Evolutionary conservation across 2,888 invertebrate species (phyloP), one percentile per base, ranked within the genome.

Genomic region (Tenthredo distinguenda): DNA sequence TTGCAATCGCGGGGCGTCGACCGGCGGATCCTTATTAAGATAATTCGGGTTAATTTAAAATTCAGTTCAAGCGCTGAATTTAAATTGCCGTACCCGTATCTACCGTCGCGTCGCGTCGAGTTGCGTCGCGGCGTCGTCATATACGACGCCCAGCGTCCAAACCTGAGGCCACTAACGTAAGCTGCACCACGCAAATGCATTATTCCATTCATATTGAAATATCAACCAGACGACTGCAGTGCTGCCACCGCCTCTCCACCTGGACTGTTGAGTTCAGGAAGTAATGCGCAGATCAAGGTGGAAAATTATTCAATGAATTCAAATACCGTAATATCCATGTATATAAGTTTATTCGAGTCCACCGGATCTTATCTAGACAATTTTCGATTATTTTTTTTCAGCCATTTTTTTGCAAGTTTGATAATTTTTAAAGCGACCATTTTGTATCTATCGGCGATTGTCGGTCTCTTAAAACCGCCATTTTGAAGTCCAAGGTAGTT

Each of bases 41-140:
- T 90, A 90, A 90, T 90, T 90, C 88, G 88, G 88, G 89, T 88
- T 89, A 90, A 90, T 90, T 90, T 90, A 89, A 90, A 90, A 90
- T 90, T 90, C 90, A 90, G 89, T 88, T 84, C 87, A 86, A 86
- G 85, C 90, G 89, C 89, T 89, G 90, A 90, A 90, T 90, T 90
- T 88, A 90, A 90, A 90, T 90, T 86, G 88, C 87, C n/a, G 47
- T 31, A 47, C 76, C 77, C 18, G 47, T 47, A 31, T 77, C 77
- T 26, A 47, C 50, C 50, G 34, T 34, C 31, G 34, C 77, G 43
- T 18, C 43, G n/a, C 15, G 47, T 50, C 47, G 15, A 1, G 31
- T 50, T 15, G 50, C 50, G 74, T 43, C 74, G 74, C 74, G 47
- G 21, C 47, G 74, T 47, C 26, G 26, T 62, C 62, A 62, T 62